Base-by-base conservation (phyloP, 2,113 vertebrate genomes). In the Cnemophilus loriae region DNA sequence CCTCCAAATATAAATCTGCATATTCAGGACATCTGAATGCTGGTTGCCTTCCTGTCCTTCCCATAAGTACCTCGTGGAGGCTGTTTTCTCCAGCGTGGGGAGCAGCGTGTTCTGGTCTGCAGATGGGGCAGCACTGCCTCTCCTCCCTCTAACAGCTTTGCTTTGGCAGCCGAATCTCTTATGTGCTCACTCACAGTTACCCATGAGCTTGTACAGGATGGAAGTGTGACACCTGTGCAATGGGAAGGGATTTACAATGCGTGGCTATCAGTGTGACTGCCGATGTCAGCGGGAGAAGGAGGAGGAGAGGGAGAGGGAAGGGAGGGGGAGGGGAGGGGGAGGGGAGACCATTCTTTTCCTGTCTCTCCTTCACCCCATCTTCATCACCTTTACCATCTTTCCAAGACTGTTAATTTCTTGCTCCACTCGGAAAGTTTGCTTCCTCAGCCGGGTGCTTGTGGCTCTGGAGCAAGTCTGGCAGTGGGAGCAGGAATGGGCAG, bases 1-100 rank as follows among this genome's bases (percentile, higher is more conserved):
- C 46, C 28, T 75, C 87, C 56, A 94, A 85, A 92, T 92, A 89
- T 83, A 95, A 95, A 91, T 47, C 50, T 89, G 76, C 80, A 50
- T 69, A 84, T 76, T 84, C 79, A 81, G 82, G 49, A 63, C 28
- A 57, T 68, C 30, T 83, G 53, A 57, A 33, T 75, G 52, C 33
- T 6, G 3, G 46, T 64, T 90, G 69, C 52, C n/a, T 26, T 53
- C 50, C 30, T 83, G 56, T 39, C 35, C 65, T 89, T 92, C 60
- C 32, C 7, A 0, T 55, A 69, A 94, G 33, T 71, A 78, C 52
- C 46, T 95, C 1, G 2, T 11, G 13, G 63, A 84, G 41, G 68
- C 27, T 8, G 9, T 53, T 76, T 53, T 78, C 37, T 90, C 1
- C 5, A 52, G 59, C 23, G 14, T 8, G 63, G 27, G 30, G 46